phyloP scores from a whole-genome alignment of 2,113 vertebrate genomes.

The Nerophis lumbriciformis region DNA sequence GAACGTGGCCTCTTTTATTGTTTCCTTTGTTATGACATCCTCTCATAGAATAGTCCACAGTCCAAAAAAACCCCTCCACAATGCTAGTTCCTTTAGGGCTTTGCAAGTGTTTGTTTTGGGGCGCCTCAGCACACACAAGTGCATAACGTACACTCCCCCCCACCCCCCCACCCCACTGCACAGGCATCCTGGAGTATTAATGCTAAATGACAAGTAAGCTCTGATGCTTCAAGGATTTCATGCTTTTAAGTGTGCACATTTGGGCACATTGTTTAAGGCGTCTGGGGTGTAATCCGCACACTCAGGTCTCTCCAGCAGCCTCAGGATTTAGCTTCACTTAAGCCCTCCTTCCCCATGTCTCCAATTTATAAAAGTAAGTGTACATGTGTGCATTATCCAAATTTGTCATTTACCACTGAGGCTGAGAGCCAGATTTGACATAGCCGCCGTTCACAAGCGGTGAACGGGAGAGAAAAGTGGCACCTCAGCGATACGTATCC shows the following conservation, averaged over 20 bases:
- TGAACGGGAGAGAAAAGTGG: constrained; percentile 58
- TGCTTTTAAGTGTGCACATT: constrained; percentile 73
- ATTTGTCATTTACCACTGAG: constrained; percentile 70
- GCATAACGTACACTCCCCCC: constrained; percentile 10
- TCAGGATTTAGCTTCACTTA: constrained; percentile 68
- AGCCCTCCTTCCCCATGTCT: constrained; percentile 58
- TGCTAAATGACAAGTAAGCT: constrained; percentile 69
- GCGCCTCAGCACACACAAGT: constrained; percentile 54
- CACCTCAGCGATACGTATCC: constrained; percentile 43
- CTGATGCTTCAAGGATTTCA: constrained; percentile 71
- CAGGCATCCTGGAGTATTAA: constrained; percentile 69
- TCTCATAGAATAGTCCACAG: constrained; percentile 59
- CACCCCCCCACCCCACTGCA: constrained; percentile 42
- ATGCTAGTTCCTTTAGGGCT: constrained; percentile 62
- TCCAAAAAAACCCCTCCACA: constrained; percentile 38
- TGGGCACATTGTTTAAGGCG: constrained; percentile 72
- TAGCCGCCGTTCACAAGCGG: constrained; percentile 52
- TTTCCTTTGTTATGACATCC: constrained; percentile 71
- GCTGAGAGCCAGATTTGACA: constrained; percentile 68
- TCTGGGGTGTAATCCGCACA: constrained; percentile 69
- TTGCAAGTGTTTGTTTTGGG: constrained; percentile 61
- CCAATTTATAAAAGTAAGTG: constrained; percentile 64
- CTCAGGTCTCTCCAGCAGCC: constrained; percentile 65
- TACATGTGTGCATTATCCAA: constrained; percentile 68
- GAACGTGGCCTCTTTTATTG: constrained; percentile 66